phyloP scores from a whole-genome alignment of 2,113 vertebrate genomes.

The Sakesphorus luctuosus region DNA sequence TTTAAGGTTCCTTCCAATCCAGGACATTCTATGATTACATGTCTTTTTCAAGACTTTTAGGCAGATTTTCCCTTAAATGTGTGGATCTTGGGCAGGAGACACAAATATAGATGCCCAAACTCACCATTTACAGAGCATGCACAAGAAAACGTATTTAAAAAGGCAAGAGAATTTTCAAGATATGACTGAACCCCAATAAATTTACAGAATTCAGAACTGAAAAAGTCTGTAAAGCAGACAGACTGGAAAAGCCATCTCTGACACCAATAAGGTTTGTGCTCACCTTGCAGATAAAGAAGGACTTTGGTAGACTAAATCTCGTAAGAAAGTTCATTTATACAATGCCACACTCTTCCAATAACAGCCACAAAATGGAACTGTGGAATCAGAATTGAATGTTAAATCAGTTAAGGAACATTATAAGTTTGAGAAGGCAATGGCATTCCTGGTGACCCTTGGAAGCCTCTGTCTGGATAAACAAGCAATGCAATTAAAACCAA shows the following conservation, averaged over 20 bases:
- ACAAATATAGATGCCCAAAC: neutral
- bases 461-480: neutral
- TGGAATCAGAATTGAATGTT: neutral
- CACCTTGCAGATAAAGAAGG: neutral
- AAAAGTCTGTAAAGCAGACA: neutral
- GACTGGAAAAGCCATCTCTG: neutral
- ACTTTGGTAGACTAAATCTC: neutral
- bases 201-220: neutral
- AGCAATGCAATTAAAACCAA: neutral
- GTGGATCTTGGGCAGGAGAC: neutral
- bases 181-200: neutral
- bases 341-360: neutral
- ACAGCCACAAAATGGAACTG: neutral
- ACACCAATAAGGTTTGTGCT: neutral
- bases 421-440: neutral
- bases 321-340: neutral
- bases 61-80: neutral
- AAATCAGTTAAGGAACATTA: neutral
- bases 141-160: neutral
- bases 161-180: neutral
- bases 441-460: neutral
- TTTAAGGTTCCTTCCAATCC: neutral
- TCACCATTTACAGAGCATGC: neutral
- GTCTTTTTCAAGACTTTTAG: neutral
- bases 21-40: neutral